phyloP scores from a whole-genome alignment of 2,888 invertebrate species.

The Tribolium freemani region DNA sequence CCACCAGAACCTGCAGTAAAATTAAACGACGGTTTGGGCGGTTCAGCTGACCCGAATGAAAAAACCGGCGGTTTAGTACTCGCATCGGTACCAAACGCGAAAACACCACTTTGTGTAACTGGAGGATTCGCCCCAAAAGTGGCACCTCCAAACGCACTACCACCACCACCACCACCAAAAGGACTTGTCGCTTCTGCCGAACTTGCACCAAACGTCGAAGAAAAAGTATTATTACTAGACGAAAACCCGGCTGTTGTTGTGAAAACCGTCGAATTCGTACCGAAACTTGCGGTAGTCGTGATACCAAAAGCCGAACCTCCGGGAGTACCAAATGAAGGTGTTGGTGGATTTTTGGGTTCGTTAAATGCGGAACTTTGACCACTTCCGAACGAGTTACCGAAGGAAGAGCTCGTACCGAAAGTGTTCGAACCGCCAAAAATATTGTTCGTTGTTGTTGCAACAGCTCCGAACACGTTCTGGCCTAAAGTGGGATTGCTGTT shows the following conservation, averaged over 20 bases:
- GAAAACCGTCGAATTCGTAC: background rate
- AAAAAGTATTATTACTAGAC: background rate
- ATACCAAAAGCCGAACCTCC: background rate
- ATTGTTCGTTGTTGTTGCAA: background rate
- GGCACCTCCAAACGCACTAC: background rate
- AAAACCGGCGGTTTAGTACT: constrained; percentile 20
- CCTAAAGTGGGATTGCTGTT: background rate
- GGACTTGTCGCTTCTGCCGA: background rate
- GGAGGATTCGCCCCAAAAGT: background rate
- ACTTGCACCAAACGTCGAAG: background rate
- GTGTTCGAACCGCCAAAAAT: background rate
- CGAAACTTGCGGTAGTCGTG: background rate
- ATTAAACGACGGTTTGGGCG: constrained; percentile 30
- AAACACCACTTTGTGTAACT: background rate
- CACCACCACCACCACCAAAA: background rate
- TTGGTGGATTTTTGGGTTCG: background rate
- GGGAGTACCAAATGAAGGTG: background rate
- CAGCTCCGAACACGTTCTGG: background rate
- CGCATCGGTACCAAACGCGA: background rate
- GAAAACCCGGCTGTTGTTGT: background rate
- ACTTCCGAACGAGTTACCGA: background rate
- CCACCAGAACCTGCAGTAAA: background rate
- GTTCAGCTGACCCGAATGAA: constrained; percentile 28
- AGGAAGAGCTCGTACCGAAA: background rate
- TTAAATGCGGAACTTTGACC: background rate